Evolutionary conservation across 2,888 invertebrate genomes (phyloP).

Genomic region (Diabrotica balteata): DNA sequence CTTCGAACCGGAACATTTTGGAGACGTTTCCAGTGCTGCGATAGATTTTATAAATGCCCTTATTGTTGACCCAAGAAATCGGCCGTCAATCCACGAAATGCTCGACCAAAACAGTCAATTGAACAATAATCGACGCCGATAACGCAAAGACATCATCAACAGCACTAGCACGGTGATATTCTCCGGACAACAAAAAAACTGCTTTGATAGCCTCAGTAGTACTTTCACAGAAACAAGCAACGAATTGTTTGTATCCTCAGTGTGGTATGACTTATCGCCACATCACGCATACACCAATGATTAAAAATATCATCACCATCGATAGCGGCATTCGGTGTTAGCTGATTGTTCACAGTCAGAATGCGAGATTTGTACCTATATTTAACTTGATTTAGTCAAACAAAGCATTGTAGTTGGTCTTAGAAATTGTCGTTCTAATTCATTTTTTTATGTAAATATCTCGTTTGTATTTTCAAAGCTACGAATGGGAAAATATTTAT

Average conservation of each 20-base stretch:
- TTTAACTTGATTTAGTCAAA: no score
- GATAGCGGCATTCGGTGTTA: constrained; percentile 63
- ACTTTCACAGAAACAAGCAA: constrained; percentile 51
- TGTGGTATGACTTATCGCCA: constrained; percentile 61
- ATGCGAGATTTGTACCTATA: background rate
- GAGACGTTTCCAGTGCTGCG: constrained; percentile 84
- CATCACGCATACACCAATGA: constrained; percentile 58
- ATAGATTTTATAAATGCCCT: constrained; percentile 93
- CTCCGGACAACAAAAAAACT: constrained; percentile 54
- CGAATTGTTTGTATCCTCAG: constrained; percentile 60
- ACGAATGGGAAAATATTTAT: no score
- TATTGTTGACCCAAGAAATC: constrained; percentile 89
- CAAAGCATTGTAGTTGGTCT: no score
- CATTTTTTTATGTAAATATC: no score
- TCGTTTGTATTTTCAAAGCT: no score
- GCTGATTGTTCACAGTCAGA: constrained; percentile 39
- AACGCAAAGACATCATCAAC: constrained; percentile 18
- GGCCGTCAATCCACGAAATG: constrained; percentile 88
- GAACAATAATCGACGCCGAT: constrained; percentile 28
- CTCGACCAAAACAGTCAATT: constrained; percentile 69
- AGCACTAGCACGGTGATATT: constrained; percentile 39
- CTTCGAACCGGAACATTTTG: constrained; percentile 92
- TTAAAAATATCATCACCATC: constrained; percentile 59
- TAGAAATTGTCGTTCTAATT: no score
- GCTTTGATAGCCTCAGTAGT: constrained; percentile 52